These are phyloP conservation scores for Caenorhabditis inopinata DNA, from an alignment of 1,140 invertebrate species.

Conservation along the genomic window DNA sequence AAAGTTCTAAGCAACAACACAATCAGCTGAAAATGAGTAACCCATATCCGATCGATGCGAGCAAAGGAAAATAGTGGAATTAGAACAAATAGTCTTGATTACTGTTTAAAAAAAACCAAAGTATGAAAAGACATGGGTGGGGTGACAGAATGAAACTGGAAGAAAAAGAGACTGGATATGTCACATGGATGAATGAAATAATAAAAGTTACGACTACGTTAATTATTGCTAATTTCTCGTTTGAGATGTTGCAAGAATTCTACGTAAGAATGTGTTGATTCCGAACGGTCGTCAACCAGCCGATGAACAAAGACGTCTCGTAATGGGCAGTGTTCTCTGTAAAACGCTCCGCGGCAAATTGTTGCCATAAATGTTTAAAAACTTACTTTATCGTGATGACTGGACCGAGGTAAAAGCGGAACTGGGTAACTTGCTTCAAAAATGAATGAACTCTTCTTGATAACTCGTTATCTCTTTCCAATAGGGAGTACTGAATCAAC, in stretches of 20 bases:
- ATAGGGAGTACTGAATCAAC: conserved; percentile 16
- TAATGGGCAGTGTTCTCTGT: conserved; percentile 82
- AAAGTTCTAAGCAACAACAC: background rate
- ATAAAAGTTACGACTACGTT: background rate
- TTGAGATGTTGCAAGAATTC: conserved; percentile 92
- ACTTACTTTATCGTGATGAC: conserved; percentile 80
- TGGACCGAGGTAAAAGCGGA: conserved; percentile 70
- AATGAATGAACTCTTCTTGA: conserved; percentile 32
- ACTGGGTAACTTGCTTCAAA: conserved; percentile 25
- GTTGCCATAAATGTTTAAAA: background rate
- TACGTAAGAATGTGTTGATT: conserved; percentile 89
- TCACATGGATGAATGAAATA: conserved; percentile 10
- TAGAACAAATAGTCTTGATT: background rate
- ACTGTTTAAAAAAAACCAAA: background rate
- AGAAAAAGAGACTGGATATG: background rate
- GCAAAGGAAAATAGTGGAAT: background rate
- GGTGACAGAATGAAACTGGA: background rate
- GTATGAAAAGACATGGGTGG: conserved; percentile 10
- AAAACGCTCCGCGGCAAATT: too few relatives aligned
- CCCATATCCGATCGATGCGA: conserved; percentile 2
- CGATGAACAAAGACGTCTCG: conserved; percentile 81
- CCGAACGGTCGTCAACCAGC: conserved; percentile 88
- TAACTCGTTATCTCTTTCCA: background rate
- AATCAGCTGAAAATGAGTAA: background rate
- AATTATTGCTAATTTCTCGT: conserved; percentile 53